Base-by-base conservation (phyloP, 2,888 invertebrate species). In the Chironomus riparius region DNA sequence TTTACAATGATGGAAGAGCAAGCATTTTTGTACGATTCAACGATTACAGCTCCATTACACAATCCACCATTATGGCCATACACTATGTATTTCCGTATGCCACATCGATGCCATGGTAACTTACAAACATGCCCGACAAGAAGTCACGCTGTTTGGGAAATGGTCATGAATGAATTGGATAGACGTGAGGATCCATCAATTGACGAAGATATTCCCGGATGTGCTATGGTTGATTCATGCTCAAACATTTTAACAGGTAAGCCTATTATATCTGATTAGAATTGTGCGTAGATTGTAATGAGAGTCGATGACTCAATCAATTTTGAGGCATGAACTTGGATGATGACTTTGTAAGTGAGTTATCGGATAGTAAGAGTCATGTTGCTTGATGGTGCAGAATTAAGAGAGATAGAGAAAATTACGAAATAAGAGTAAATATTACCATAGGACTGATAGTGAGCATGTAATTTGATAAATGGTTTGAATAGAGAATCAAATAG, bases 1-100 rank as follows among this genome's bases (percentile, higher is more conserved):
- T 97, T 97, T 86, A 93, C 94, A 80, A 97, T 97, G 95, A 95
- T 97, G 96, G 93, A 94, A 84, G 95, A 96, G 83, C 93, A 95
- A 83, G 94, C 94, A 12, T 97, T 97, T 88, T 86, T 94, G 69
- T 98, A 97, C 83, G 97, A 98, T 84, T 95, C 96, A 65, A 96
- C 97, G 72, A 95, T 97, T 82, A 95, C 95, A 0, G 94, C 95
- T 1, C 93, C 95, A 0, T 86, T 95, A 50, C 93, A 92, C 79
- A 94, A 95, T 82, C 94, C 94, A 21, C 96, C 96, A 74, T 89
- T 95, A 79, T 98, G 98, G 98, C 98, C 98, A 3, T 98, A 98
- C 87, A 98, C 97, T 77, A 93, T 98, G 91, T 97, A 97, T 88
- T 97, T 95, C 89, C 90, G 94, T 81, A 95, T 97, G 93, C 95